phyloP scores from a whole-genome alignment of 2,888 invertebrate genomes.

The Nebria brevicollis region DNA sequence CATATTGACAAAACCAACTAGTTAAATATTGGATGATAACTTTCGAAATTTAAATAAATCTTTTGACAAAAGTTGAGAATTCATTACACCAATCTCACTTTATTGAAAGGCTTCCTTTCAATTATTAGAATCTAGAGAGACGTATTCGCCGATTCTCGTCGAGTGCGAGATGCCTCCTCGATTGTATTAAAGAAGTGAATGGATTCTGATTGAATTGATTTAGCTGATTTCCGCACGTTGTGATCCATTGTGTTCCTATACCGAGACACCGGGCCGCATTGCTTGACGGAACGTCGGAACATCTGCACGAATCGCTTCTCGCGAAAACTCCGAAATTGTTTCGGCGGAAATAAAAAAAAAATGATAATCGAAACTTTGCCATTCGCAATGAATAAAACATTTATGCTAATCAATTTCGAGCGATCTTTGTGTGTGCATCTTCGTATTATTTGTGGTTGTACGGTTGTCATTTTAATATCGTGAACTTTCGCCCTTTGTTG shows the following conservation, averaged over 20 bases:
- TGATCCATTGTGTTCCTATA: constrained; percentile 56
- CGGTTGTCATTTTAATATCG: constrained; percentile 34
- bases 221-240: constrained; percentile 59
- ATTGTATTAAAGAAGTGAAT: constrained; percentile 51
- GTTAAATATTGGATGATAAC: neutral
- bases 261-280: constrained; percentile 22
- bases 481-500: neutral
- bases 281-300: constrained; percentile 25
- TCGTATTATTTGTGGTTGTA: neutral
- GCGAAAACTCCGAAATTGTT: constrained; percentile 34
- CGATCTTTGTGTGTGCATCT: neutral
- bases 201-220: constrained; percentile 59
- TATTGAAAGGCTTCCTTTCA: constrained; percentile 11
- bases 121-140: neutral
- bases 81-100: constrained; percentile 6
- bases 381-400: constrained; percentile 46
- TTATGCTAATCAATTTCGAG: constrained; percentile 35
- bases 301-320: constrained; percentile 23
- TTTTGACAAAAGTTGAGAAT: constrained; percentile 4
- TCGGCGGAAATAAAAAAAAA: constrained; percentile 42
- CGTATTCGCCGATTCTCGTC: neutral
- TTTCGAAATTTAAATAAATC: neutral
- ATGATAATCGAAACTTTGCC: constrained; percentile 45
- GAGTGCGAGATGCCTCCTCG: constrained; percentile 9
- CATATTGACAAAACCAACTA: too few species aligned